These are phyloP conservation scores for Drosophila kambysellisi DNA, from an alignment of 2,888 invertebrate genomes.

Conservation along the genomic window DNA sequence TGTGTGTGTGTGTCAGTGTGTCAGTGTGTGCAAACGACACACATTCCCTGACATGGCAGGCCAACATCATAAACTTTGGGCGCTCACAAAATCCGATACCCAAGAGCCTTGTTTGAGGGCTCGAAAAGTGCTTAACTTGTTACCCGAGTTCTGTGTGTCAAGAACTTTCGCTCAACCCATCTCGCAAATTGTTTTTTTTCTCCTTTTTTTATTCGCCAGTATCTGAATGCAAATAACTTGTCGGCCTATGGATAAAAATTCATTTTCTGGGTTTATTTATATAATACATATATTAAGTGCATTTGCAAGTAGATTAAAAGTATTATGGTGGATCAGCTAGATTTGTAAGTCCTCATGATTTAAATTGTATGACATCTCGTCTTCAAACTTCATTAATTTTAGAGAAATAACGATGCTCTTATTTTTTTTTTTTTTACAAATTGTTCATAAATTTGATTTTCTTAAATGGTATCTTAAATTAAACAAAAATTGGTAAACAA, in stretches of 20 bases:
- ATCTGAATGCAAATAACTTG: neutral
- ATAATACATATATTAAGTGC: neutral
- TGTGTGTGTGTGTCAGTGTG: neutral
- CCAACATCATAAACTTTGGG: slow-evolving; percentile 51
- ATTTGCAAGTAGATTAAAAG: neutral
- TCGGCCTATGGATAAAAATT: neutral
- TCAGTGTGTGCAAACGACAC: slow-evolving; percentile 34
- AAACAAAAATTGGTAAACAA: neutral
- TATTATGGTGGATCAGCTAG: neutral
- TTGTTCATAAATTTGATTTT: too few relatives aligned
- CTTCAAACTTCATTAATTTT: too few relatives aligned
- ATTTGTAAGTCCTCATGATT: neutral
- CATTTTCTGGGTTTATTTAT: neutral
- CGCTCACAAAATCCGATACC: slow-evolving; percentile 16
- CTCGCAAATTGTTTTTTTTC: slow-evolving; percentile 3
- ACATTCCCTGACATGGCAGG: slow-evolving; percentile 46
- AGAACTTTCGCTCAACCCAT: slow-evolving; percentile 40
- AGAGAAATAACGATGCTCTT: too few relatives aligned
- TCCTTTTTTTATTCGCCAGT: neutral
- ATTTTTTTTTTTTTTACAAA: too few relatives aligned
- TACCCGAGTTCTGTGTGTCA: slow-evolving; percentile 38
- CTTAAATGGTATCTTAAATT: neutral
- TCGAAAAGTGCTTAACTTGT: slow-evolving; percentile 39
- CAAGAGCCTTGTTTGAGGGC: slow-evolving; percentile 30
- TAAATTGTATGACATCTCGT: neutral